Conservation (phyloP, 2,797 vertebrate genomes). For the Florisuga fusca region DNA sequence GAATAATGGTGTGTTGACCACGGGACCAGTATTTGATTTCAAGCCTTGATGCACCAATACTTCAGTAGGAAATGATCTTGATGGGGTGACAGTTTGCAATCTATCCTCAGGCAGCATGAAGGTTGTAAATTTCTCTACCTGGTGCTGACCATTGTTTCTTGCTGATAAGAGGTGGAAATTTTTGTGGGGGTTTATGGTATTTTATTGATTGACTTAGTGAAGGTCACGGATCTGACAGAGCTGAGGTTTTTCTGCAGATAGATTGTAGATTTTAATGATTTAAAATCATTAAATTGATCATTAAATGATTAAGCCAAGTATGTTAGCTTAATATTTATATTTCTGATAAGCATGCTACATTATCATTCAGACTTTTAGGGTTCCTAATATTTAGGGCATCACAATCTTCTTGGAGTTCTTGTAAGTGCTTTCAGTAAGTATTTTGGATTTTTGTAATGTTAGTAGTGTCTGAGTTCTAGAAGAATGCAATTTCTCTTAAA, state of each 20-base stretch:
- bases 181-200: background rate
- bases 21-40: background rate
- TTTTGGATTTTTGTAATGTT: background rate
- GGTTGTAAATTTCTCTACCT: constrained; percentile 43
- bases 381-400: background rate
- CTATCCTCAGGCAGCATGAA: background rate
- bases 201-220: constrained; percentile 26
- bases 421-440: background rate
- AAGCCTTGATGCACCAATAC: constrained; percentile 12
- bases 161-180: background rate
- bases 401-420: background rate
- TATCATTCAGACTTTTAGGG: background rate
- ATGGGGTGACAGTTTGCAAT: background rate
- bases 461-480: background rate
- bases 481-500: background rate
- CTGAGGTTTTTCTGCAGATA: background rate
- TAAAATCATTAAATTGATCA: too few species aligned
- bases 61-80: constrained; percentile 4
- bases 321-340: background rate
- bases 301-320: too few species aligned
- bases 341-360: background rate
- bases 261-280: background rate
- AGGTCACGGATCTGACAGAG: background rate
- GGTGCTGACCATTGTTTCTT: constrained; percentile 41
- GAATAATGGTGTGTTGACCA: constrained; percentile 23